Conservation (phyloP, 2,888 invertebrate genomes). For the Drosophila helvetica region DNA sequence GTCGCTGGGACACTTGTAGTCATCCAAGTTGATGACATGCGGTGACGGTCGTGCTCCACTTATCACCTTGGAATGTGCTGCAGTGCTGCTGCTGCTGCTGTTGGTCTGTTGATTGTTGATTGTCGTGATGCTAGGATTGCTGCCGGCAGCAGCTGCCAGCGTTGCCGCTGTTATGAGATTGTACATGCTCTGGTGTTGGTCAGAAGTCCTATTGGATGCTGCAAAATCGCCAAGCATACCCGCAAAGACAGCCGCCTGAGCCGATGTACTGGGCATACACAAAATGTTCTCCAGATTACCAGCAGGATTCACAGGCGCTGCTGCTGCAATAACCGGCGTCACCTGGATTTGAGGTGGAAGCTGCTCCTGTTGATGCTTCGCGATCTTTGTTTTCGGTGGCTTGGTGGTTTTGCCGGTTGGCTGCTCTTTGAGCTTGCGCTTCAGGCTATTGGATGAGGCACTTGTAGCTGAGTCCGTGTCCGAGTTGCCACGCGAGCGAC, state of each 20-base stretch:
- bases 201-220: slow-evolving; percentile 76
- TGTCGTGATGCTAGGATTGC: slow-evolving; percentile 18
- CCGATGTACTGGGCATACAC: slow-evolving; percentile 58
- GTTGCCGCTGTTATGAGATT: slow-evolving; percentile 68
- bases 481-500: slow-evolving; percentile 74
- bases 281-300: slow-evolving; percentile 50
- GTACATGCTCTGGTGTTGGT: slow-evolving; percentile 79
- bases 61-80: slow-evolving; percentile 68
- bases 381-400: slow-evolving; percentile 60
- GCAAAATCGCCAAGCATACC: slow-evolving; percentile 62
- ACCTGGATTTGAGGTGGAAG: slow-evolving; percentile 27
- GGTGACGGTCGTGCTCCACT: slow-evolving; percentile 56
- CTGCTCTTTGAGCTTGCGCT: slow-evolving; percentile 52
- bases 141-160: slow-evolving; percentile 34
- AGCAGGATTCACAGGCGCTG: slow-evolving; percentile 41
- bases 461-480: slow-evolving; percentile 81
- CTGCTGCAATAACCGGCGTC: slow-evolving; percentile 34
- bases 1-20: slow-evolving; percentile 81
- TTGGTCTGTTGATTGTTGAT: slow-evolving; percentile 23
- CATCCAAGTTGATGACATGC: slow-evolving; percentile 82
- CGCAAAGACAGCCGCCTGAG: slow-evolving; percentile 60
- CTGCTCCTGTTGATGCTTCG: slow-evolving; percentile 20
- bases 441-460: slow-evolving; percentile 72
- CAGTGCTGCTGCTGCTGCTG: neutral
- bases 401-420: slow-evolving; percentile 34